A percentile compares a stretch with the other conserved stretches of the same genome.
Conservation (phyloP, 2,113 vertebrate species). For the Buteo buteo region DNA sequence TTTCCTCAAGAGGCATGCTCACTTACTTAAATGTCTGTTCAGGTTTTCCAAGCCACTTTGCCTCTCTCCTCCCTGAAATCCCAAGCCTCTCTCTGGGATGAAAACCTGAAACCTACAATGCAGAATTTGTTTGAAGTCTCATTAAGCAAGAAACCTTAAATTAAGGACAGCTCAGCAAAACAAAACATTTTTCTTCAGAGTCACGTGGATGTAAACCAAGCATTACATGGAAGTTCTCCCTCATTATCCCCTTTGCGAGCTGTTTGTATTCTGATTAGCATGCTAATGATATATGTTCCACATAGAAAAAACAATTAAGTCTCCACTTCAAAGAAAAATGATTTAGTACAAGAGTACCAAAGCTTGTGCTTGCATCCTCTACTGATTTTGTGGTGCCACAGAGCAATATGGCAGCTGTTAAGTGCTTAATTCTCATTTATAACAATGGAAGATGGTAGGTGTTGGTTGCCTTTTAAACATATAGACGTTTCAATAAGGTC, state of each 20-base stretch:
- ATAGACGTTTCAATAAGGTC: background rate
- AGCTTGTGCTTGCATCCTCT: background rate
- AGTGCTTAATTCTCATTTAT: background rate
- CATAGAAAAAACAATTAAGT: conserved; percentile 35
- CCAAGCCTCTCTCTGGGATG: conserved; percentile 34
- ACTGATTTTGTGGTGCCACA: background rate
- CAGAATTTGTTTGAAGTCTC: conserved; percentile 58
- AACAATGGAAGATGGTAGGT: background rate
- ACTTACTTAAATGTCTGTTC: background rate
- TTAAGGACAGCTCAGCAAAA: conserved; percentile 55
- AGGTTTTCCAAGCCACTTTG: background rate
- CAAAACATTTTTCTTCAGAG: conserved; percentile 51
- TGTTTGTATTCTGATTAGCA: background rate
- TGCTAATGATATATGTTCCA: conserved; percentile 40
- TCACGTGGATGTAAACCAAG: background rate
- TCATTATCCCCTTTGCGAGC: conserved; percentile 34
- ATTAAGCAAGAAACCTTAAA: conserved; percentile 46
- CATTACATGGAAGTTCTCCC: background rate
- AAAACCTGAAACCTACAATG: conserved; percentile 50
- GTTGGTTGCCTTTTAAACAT: background rate
- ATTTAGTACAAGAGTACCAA: background rate
- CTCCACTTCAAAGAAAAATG: conserved; percentile 51
- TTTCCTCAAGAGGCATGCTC: conserved; percentile 22
- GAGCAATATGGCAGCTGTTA: background rate
- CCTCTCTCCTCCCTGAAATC: background rate